Evolutionary conservation across 2,113 vertebrate genomes (phyloP).

Genomic region (Turdus rufiventris): DNA sequence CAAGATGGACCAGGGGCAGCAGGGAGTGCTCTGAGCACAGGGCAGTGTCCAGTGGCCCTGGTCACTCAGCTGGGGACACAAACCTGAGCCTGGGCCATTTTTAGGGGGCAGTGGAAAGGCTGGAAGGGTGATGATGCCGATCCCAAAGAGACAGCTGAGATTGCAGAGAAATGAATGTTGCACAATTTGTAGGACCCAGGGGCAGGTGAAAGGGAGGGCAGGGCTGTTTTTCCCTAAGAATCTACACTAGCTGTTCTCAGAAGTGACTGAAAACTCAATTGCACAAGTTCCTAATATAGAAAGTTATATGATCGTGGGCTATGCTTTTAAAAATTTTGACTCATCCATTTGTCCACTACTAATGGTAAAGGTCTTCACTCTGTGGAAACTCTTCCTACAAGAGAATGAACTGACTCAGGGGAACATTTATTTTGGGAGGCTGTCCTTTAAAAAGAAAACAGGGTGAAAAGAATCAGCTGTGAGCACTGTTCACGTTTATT

Average conservation of each 20-base stretch:
- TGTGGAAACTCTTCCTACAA: slow-evolving; percentile 25
- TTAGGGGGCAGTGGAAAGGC: neutral
- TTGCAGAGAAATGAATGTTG: neutral
- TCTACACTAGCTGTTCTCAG: neutral
- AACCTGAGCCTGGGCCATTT: neutral
- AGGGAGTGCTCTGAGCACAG: neutral
- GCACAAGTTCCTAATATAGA: neutral
- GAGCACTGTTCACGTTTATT: slow-evolving; percentile 14
- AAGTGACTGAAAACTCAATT: neutral
- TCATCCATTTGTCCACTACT: neutral
- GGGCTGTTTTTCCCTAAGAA: neutral
- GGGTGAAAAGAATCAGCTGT: neutral
- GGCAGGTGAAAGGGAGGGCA: neutral
- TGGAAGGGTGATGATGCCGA: neutral
- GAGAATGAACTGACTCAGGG: slow-evolving; percentile 2
- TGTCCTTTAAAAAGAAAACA: slow-evolving; percentile 27
- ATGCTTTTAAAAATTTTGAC: neutral
- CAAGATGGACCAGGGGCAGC: neutral
- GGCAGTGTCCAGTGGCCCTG: neutral
- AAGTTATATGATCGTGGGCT: neutral
- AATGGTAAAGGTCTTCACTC: slow-evolving; percentile 6
- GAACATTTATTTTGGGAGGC: slow-evolving; percentile 28
- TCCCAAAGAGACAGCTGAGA: neutral
- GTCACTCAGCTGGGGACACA: neutral
- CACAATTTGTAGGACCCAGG: neutral